phyloP scores from a whole-genome alignment of 2,797 vertebrate genomes.

The Rousettus madagascariensis region DNA sequence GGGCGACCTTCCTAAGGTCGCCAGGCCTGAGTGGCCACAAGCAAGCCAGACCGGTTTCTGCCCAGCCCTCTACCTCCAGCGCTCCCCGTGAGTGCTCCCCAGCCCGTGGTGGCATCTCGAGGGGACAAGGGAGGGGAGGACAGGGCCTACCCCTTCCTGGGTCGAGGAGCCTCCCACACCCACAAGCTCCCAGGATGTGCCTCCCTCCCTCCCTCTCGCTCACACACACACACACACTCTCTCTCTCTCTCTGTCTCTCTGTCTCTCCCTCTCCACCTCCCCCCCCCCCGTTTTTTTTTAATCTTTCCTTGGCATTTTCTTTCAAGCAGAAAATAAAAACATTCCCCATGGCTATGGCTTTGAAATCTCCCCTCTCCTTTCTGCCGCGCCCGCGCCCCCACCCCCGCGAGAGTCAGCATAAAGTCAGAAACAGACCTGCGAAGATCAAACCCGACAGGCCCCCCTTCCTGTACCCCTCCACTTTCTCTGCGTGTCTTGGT shows the following conservation, averaged over 20 bases:
- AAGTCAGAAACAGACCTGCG: slow-evolving; percentile 14
- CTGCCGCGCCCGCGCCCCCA: background rate
- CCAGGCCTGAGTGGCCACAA: background rate
- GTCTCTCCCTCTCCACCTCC: background rate
- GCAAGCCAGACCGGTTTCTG: background rate
- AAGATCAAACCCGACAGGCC: slow-evolving; percentile 16
- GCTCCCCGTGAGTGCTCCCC: rapidly evolving
- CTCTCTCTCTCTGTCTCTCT: background rate
- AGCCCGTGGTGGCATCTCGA: background rate
- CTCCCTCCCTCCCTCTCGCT: background rate
- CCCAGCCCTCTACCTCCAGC: background rate
- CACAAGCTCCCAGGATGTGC: background rate
- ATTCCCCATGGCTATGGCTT: slow-evolving; percentile 66
- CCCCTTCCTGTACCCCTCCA: background rate
- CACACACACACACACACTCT: background rate
- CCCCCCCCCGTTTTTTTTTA: background rate
- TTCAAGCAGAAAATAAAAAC: slow-evolving; percentile 71
- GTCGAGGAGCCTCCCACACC: background rate
- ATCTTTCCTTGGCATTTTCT: slow-evolving; percentile 71
- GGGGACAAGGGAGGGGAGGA: background rate
- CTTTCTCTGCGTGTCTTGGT: background rate
- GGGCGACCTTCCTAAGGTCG: background rate
- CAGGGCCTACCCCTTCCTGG: background rate
- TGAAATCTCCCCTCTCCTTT: slow-evolving; percentile 31
- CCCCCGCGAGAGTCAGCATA: background rate